A percentile compares a stretch with the other conserved stretches of the same genome.
Conservation (phyloP, 2,888 invertebrate species). For the Ethmia dodecea region DNA sequence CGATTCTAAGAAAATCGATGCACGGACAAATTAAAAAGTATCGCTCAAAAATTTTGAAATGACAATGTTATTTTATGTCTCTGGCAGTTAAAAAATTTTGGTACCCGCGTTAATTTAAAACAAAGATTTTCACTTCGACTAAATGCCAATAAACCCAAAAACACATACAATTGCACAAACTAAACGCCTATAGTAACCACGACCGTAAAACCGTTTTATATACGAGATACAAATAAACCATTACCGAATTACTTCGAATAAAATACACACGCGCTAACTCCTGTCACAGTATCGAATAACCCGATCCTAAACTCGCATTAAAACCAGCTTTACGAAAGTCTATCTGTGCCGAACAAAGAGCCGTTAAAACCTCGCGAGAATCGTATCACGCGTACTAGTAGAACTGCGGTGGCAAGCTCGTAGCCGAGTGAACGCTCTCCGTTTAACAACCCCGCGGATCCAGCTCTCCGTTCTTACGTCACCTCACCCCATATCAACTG, state of each 20-base stretch:
- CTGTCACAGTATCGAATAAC: slow-evolving; percentile 46
- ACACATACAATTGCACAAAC: slow-evolving; percentile 70
- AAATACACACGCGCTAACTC: slow-evolving; percentile 65
- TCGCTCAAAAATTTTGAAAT: too few species aligned
- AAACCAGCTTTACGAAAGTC: slow-evolving; percentile 53
- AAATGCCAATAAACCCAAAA: slow-evolving; percentile 68
- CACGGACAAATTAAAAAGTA: too few species aligned
- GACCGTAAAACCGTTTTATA: slow-evolving; percentile 57
- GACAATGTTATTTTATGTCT: too few species aligned
- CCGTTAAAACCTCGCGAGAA: slow-evolving; percentile 49
- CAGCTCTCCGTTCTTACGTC: slow-evolving; percentile 60
- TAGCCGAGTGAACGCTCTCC: slow-evolving; percentile 67
- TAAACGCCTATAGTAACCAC: slow-evolving; percentile 60
- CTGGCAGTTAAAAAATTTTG: not conserved
- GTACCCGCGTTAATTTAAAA: slow-evolving; percentile 21
- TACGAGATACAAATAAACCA: slow-evolving; percentile 41
- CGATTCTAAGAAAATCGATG: too few species aligned
- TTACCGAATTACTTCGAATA: slow-evolving; percentile 62
- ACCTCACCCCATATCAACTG: slow-evolving; percentile 68
- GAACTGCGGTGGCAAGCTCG: slow-evolving; percentile 54
- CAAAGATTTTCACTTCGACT: slow-evolving; percentile 66
- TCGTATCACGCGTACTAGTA: slow-evolving; percentile 42
- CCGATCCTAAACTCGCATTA: slow-evolving; percentile 52
- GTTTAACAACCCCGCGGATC: slow-evolving; percentile 67
- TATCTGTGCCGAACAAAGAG: slow-evolving; percentile 63